Percentiles rank a stretch among this genome's conserved stretches.
Evolutionary conservation across 2,888 invertebrate species (phyloP).

Genomic region (Netelia virgata): DNA sequence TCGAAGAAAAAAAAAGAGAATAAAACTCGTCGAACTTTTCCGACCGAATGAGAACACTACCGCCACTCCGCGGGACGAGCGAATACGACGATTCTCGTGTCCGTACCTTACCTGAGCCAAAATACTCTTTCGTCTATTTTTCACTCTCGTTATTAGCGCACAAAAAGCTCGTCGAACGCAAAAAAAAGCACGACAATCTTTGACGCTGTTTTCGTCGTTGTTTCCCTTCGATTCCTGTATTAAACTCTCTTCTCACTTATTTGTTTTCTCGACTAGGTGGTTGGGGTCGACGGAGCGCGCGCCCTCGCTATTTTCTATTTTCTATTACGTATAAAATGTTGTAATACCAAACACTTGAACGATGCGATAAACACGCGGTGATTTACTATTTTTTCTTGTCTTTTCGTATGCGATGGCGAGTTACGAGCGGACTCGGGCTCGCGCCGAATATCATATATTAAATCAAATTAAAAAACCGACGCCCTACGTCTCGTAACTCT

Average conservation of each 20-base stretch:
- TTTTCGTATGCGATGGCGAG: slow-evolving; percentile 18
- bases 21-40: slow-evolving; percentile 30
- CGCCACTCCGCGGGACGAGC: slow-evolving; percentile 15
- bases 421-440: not conserved
- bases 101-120: slow-evolving; percentile 9
- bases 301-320: not conserved
- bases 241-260: not conserved
- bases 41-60: slow-evolving; percentile 48
- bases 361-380: slow-evolving; percentile 17
- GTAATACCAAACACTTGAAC: not conserved
- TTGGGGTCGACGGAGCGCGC: not conserved
- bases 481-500: slow-evolving; percentile 71
- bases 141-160: slow-evolving; percentile 1
- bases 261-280: slow-evolving; percentile 5
- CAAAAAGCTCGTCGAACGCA: slow-evolving; percentile 1
- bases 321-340: not conserved
- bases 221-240: not conserved
- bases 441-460: not conserved
- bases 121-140: slow-evolving; percentile 8
- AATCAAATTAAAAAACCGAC: slow-evolving; percentile 38
- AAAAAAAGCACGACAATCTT: slow-evolving; percentile 16
- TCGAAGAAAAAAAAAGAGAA: slow-evolving; percentile 53
- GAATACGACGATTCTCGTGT: slow-evolving; percentile 16
- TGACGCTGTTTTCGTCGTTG: slow-evolving; percentile 8
- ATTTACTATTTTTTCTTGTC: not conserved